Evolutionary conservation across 2,888 invertebrate genomes (phyloP), one percentile per base, ranked within the genome.

Genomic region (Spatulosminthurus flaviceps): DNA sequence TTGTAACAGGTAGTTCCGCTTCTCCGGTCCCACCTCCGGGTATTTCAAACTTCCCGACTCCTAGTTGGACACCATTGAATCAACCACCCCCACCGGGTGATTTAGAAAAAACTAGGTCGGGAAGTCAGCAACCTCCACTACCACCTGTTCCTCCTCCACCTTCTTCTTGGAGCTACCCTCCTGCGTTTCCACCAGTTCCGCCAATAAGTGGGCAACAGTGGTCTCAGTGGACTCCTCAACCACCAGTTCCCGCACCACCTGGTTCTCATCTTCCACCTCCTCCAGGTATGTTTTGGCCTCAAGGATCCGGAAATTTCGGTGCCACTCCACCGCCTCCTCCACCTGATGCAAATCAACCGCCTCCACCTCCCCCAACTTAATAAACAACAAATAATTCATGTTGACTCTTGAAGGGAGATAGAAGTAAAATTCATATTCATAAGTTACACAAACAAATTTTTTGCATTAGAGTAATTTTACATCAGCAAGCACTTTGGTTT

Each of bases 311-410:
- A 13, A 64, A 22, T 64, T 67, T 22, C 64, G 82, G 80, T 60
- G 72, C 79, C n/a, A 78, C 81, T 79, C 70, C 85, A 61, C 85
- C 86, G 73, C 86, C 87, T 19, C 88, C 89, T 22, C 89, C 89
- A 5, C 89, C 88, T 29, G 90, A 90, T 26, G 90, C 90, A 0
- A 90, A 86, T 69, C 88, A 86, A 26, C 87, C 86, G 13, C 85
- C 86, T 22, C 90, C 85, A 78, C 88, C 87, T 69, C 87, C 86
- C 26, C 90, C 90, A 60, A 83, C 79, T 19, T 75, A 60, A 60
- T 43, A 9, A 5, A 43, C 7, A 43, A 21, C 2, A 16, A 51
- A 19, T 2, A n/a, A 51, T 19, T 51, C 51, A 51, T 13, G 41
- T 41, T 7, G 41, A 41, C 13, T 41, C 41, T 41, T 9, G 13